Conservation (phyloP, 2,888 invertebrate species). For the Caradrina clavipalpis region DNA sequence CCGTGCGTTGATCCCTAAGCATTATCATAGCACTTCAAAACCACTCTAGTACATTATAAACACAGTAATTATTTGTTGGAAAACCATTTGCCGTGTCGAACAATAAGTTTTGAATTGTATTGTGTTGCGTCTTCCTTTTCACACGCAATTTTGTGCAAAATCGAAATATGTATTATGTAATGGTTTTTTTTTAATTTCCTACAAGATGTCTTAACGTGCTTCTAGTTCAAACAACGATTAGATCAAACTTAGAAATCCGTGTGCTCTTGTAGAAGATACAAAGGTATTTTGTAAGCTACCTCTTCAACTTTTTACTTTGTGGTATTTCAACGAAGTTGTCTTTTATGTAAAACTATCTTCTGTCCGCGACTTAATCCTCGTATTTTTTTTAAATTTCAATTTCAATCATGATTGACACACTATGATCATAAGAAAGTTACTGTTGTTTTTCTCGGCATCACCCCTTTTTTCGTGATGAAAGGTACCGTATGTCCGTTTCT, state of each 20-base stretch:
- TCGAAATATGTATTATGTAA: conserved; percentile 9
- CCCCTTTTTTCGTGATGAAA: too few species aligned
- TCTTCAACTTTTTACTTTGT: too few species aligned
- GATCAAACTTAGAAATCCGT: not conserved
- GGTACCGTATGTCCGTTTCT: too few species aligned
- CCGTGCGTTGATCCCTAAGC: conserved; percentile 51
- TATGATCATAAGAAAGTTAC: too few species aligned
- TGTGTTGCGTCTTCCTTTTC: conserved; percentile 45
- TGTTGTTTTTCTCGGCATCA: too few species aligned
- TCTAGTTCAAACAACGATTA: not conserved
- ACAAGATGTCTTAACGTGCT: not conserved
- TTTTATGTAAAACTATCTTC: too few species aligned
- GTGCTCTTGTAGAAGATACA: not conserved
- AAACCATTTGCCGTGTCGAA: conserved; percentile 13
- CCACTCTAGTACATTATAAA: conserved; percentile 12
- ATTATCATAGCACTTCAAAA: conserved; percentile 15
- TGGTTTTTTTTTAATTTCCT: not conserved
- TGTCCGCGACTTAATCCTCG: too few species aligned
- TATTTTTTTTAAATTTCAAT: too few species aligned
- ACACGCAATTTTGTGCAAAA: conserved; percentile 42
- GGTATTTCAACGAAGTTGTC: too few species aligned
- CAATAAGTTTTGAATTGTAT: conserved; percentile 32
- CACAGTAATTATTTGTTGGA: conserved; percentile 37
- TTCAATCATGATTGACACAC: too few species aligned
- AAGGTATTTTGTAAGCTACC: too few species aligned